These are phyloP conservation scores for Scolopax bukidnonensis DNA, from an alignment of 2,797 vertebrate species.

Conservation along the genomic window DNA sequence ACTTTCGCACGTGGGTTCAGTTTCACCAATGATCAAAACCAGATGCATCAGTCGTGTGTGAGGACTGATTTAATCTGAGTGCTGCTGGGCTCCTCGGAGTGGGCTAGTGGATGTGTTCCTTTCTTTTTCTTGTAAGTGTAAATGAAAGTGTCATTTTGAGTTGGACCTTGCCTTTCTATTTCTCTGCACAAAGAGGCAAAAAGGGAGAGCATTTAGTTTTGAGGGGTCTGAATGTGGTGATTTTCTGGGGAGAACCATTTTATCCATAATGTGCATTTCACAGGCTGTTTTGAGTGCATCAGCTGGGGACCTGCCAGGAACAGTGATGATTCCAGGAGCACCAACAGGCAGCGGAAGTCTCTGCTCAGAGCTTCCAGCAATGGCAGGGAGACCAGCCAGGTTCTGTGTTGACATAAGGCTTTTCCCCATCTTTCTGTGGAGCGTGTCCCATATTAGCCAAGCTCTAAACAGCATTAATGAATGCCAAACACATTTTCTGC, in stretches of 20 bases:
- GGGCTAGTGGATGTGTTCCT: neutral
- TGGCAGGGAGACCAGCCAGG: neutral
- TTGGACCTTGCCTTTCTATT: neutral
- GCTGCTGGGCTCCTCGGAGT: neutral
- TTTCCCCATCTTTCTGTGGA: neutral
- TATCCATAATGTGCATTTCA: neutral
- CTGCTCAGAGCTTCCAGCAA: neutral
- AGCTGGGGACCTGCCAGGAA: neutral
- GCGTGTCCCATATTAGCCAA: neutral
- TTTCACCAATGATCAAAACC: slow-evolving; percentile 11
- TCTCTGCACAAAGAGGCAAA: neutral
- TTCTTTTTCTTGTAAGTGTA: neutral
- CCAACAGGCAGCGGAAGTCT: neutral
- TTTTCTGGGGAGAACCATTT: neutral
- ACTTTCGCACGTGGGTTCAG: slow-evolving; percentile 21
- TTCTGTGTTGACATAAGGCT: slow-evolving; percentile 9
- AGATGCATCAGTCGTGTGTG: neutral
- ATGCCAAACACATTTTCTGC: slow-evolving; percentile 27
- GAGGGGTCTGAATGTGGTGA: neutral
- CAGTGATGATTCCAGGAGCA: neutral
- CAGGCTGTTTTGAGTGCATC: neutral
- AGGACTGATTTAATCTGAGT: neutral
- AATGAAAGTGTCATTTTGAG: neutral
- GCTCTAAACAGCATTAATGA: neutral
- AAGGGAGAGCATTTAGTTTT: neutral